Base-by-base conservation (phyloP, 2,888 invertebrate species). In the Exocentrus adspersus region DNA sequence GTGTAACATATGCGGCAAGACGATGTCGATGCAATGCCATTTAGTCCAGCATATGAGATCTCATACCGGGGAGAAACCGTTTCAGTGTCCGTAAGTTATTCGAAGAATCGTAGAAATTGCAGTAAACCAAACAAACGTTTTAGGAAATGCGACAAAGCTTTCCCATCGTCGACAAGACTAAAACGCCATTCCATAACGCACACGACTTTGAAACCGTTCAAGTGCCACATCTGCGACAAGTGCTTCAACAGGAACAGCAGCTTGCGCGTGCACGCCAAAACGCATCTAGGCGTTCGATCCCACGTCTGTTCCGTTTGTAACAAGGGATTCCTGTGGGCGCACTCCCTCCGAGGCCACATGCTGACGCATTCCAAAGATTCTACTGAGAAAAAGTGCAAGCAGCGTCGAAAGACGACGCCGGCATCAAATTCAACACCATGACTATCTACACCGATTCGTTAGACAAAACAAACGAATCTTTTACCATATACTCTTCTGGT, bases 1-100 rank as follows among this genome's bases (percentile, higher is more conserved):
- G 78, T 81, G 81, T 65, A 78, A 72, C 51, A 69, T 79, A 12
- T 81, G 81, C 62, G 79, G 79, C 2, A 81, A 80, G 70, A 76
- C 75, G 1, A 79, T 80, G 79, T 70, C 77, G 10, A 79, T 79
- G 78, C 78, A 79, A 53, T 77, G 77, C 32, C 78, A 79, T 67
- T 65, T 80, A 42, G 78, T 79, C 2, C 77, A 78, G 59, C 76
- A 76, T 41, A 72, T 71, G 68, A 56, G 75, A 54, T 72, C 73
- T 2, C 76, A 76, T 32, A 75, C 75, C 6, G 73, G 75, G 42
- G 72, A 75, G 51, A 76, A 75, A 62, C 75, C 75, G 5, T 75
- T 72, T 50, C 69, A 69, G 32, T 75, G 75, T 75, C 75, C 58
- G 76, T 79, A 69, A 66, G 79, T 68, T 24, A 24, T 24, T 24